A percentile compares a stretch with the other conserved stretches of the same genome.
Evolutionary conservation across 2,888 invertebrate genomes (phyloP).

Genomic region (Parelbella ahira): DNA sequence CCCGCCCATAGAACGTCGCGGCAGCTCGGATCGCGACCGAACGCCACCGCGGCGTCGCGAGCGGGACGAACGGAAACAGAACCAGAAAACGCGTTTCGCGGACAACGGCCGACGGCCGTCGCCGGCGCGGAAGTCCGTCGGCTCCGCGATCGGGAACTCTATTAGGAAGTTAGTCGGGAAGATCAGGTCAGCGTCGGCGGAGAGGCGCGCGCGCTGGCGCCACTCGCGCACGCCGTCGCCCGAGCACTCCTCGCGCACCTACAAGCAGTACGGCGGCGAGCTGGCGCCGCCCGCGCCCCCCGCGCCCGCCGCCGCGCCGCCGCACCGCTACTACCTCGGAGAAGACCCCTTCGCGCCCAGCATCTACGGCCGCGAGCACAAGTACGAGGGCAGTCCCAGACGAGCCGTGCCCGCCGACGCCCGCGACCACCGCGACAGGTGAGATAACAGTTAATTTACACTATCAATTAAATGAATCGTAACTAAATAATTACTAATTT

Average conservation of each 20-base stretch:
- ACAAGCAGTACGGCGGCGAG: conserved; percentile 74
- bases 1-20: conserved; percentile 78
- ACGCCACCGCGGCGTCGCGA: conserved; percentile 72
- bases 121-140: conserved; percentile 74
- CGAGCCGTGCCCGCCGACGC: conserved; percentile 63
- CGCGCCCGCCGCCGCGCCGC: conserved; percentile 77
- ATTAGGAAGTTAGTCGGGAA: conserved; percentile 91
- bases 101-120: conserved; percentile 63
- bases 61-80: conserved; percentile 78
- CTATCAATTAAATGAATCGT: neutral
- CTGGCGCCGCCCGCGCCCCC: conserved; percentile 75
- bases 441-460: conserved; percentile 33
- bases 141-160: conserved; percentile 87
- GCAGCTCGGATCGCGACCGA: conserved; percentile 64
- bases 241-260: conserved; percentile 72
- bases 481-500: conserved; percentile 1
- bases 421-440: conserved; percentile 75
- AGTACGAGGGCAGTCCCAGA: conserved; percentile 85
- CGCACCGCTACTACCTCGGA: conserved; percentile 90
- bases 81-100: conserved; percentile 87
- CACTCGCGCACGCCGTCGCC: conserved; percentile 82
- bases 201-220: conserved; percentile 83
- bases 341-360: conserved; percentile 93
- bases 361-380: conserved; percentile 91
- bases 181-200: conserved; percentile 86